Conservation (phyloP, 2,113 vertebrate genomes). For the Promerops cafer region DNA sequence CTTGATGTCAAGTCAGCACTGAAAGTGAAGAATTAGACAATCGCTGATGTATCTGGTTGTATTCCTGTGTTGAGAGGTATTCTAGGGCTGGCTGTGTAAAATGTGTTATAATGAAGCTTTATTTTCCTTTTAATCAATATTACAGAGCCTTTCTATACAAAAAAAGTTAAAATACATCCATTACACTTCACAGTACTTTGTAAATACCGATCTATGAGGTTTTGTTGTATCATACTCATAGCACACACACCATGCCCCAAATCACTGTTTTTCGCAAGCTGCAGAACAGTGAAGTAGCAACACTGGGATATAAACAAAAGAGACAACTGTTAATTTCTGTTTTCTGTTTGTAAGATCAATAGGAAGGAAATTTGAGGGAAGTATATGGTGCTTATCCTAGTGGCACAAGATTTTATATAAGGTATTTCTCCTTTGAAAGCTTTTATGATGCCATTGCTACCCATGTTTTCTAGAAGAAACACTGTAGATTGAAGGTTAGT, state of each 20-base stretch:
- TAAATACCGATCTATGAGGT: not conserved
- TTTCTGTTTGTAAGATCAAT: not conserved
- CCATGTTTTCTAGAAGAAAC: not conserved
- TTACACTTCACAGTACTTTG: not conserved
- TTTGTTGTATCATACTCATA: not conserved
- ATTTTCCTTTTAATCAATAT: not conserved
- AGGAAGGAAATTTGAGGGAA: not conserved
- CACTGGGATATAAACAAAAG: not conserved
- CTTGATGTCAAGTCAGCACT: not conserved
- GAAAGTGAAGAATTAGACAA: not conserved
- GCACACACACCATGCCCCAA: too few species aligned
- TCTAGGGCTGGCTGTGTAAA: not conserved
- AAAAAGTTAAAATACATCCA: not conserved
- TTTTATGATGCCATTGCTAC: not conserved
- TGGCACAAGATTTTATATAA: not conserved
- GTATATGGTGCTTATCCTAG: not conserved
- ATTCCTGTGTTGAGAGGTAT: not conserved
- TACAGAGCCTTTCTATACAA: not conserved
- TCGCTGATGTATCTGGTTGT: not conserved
- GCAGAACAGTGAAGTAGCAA: not conserved
- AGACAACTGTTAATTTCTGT: not conserved
- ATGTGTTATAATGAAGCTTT: not conserved
- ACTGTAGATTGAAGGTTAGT: not conserved
- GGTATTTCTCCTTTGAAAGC: not conserved
- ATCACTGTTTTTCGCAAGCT: not conserved